phyloP scores from a whole-genome alignment of 1,140 invertebrate genomes.

The Cyrtorhinus lividipennis region DNA sequence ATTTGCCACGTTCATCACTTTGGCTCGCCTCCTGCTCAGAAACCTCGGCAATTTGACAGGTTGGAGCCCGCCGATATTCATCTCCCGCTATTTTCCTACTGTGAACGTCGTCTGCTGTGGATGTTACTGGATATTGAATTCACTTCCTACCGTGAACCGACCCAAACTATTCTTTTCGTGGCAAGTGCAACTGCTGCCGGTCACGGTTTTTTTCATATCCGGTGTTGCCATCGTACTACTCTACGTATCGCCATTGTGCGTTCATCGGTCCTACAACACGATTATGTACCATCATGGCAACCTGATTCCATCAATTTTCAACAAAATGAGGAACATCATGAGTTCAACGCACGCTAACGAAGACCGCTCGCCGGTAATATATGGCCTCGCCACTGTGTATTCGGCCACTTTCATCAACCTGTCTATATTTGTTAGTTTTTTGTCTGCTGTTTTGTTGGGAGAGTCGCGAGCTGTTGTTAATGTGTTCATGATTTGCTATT shows the following conservation, averaged over 20 bases:
- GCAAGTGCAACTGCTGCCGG: slow-evolving; percentile 46
- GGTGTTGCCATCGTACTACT: slow-evolving; percentile 37
- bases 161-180: slow-evolving; percentile 37
- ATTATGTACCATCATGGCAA: slow-evolving; percentile 15
- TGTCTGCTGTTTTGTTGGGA: slow-evolving; percentile 47
- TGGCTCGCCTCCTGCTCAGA: slow-evolving; percentile 46
- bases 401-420: slow-evolving; percentile 45
- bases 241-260: slow-evolving; percentile 29
- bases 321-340: slow-evolving; percentile 40
- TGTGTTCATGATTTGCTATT: slow-evolving; percentile 40
- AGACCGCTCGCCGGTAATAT: slow-evolving; percentile 42
- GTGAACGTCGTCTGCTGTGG: slow-evolving; percentile 53
- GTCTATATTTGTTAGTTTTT: slow-evolving; percentile 40
- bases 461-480: slow-evolving; percentile 43
- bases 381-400: slow-evolving; percentile 55
- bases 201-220: slow-evolving; percentile 45
- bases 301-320: slow-evolving; percentile 31
- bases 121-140: slow-evolving; percentile 50
- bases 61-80: slow-evolving; percentile 41
- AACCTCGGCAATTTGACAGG: slow-evolving; percentile 66
- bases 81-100: slow-evolving; percentile 49
- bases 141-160: slow-evolving; percentile 36
- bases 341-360: slow-evolving; percentile 30
- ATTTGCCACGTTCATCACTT: slow-evolving; percentile 42
- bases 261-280: slow-evolving; percentile 21